These are phyloP conservation scores for Corythornis cristatus DNA, from an alignment of 2,113 vertebrate species.

Conservation along the genomic window DNA sequence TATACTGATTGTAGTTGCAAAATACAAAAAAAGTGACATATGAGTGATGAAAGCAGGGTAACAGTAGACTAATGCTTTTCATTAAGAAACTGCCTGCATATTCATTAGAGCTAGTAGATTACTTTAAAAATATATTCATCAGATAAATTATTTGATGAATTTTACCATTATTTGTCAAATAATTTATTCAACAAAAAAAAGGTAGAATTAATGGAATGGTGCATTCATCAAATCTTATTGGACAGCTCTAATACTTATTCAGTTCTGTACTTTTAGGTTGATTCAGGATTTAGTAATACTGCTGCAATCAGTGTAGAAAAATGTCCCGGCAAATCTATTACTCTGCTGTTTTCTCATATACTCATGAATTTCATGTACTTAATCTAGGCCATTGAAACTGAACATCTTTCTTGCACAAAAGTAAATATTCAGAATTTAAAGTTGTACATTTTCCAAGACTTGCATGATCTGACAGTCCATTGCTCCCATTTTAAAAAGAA, in stretches of 20 bases:
- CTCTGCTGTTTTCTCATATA: not conserved
- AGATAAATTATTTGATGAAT: conserved; percentile 67
- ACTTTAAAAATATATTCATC: conserved; percentile 61
- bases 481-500: not conserved
- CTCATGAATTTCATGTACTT: not conserved
- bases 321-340: conserved; percentile 14
- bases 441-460: not conserved
- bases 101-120: conserved; percentile 52
- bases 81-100: conserved; percentile 59
- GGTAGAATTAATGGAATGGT: conserved; percentile 52
- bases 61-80: conserved; percentile 59
- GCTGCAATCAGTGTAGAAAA: conserved; percentile 45
- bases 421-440: not conserved
- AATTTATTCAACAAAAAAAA: conserved; percentile 69
- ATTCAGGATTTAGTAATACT: conserved; percentile 39
- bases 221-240: conserved; percentile 45
- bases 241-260: conserved; percentile 21
- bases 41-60: conserved; percentile 63
- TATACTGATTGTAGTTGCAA: conserved; percentile 49
- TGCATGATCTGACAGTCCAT: not conserved
- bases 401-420: not conserved
- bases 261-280: conserved; percentile 20
- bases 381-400: not conserved
- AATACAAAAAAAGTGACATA: conserved; percentile 45
- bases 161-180: conserved; percentile 66